These are phyloP conservation scores for Boloria selene DNA, from an alignment of 2,888 invertebrate genomes.

Conservation along the genomic window DNA sequence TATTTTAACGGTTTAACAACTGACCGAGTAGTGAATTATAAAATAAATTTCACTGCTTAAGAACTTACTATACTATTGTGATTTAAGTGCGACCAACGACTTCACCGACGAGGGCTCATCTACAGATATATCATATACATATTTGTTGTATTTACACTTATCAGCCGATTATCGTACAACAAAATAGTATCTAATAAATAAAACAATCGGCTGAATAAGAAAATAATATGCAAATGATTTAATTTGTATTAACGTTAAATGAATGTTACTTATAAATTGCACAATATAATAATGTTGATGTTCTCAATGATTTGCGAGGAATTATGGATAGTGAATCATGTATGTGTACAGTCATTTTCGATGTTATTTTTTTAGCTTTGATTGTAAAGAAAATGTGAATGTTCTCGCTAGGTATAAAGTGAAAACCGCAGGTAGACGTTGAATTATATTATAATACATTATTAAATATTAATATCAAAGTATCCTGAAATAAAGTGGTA, in stretches of 20 bases:
- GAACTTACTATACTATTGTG: too few species aligned
- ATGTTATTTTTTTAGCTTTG: slow-evolving; percentile 9
- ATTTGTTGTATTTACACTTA: too few species aligned
- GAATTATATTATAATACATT: slow-evolving; percentile 56
- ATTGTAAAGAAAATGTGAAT: slow-evolving; percentile 4
- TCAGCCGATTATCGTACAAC: too few species aligned
- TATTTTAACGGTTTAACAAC: too few species aligned
- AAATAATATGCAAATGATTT: background rate
- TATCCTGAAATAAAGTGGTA: slow-evolving; percentile 68
- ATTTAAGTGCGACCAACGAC: too few species aligned
- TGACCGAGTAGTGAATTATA: too few species aligned
- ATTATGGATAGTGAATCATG: background rate
- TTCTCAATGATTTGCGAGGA: slow-evolving; percentile 1
- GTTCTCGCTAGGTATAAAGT: slow-evolving; percentile 40
- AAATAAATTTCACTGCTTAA: too few species aligned
- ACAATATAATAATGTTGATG: slow-evolving; percentile 26
- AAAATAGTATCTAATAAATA: background rate
- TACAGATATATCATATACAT: too few species aligned
- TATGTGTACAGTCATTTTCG: slow-evolving; percentile 15
- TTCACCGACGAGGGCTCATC: too few species aligned
- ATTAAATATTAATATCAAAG: slow-evolving; percentile 61
- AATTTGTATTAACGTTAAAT: background rate
- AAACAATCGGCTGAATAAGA: background rate
- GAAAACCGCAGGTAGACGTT: slow-evolving; percentile 60
- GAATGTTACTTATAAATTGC: slow-evolving; percentile 22